These are phyloP conservation scores for Prinia subflava DNA, from an alignment of 2,113 vertebrate species.

Conservation along the genomic window DNA sequence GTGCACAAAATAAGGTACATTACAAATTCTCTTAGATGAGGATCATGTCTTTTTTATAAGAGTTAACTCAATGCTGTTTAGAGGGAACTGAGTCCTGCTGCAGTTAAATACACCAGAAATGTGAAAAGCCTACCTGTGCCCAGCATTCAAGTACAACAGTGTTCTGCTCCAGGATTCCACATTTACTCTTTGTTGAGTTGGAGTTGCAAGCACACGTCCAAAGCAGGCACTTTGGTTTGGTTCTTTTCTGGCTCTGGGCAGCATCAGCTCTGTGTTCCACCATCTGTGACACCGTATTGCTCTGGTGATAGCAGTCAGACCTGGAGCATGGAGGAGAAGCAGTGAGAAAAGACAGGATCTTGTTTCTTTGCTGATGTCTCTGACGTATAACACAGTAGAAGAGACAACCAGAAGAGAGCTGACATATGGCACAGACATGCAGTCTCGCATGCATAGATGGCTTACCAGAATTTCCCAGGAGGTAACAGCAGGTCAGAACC, in stretches of 20 bases:
- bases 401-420: not conserved
- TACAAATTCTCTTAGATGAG: not conserved
- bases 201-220: not conserved
- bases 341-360: not conserved
- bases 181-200: not conserved
- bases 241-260: not conserved
- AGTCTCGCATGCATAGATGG: not conserved
- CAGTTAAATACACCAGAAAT: not conserved
- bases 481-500: not conserved
- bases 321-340: not conserved
- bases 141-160: not conserved
- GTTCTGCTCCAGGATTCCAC: not conserved
- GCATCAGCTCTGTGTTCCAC: not conserved
- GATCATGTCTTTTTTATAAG: not conserved
- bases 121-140: not conserved
- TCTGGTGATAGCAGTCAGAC: not conserved
- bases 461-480: not conserved
- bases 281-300: accelerated
- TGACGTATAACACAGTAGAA: not conserved
- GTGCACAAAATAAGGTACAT: not conserved
- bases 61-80: not conserved
- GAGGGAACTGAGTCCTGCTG: not conserved
- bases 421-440: not conserved
- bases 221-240: not conserved
- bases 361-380: not conserved